phyloP scores from a whole-genome alignment of 1,140 invertebrate genomes.

The Diabrotica virgifera region DNA sequence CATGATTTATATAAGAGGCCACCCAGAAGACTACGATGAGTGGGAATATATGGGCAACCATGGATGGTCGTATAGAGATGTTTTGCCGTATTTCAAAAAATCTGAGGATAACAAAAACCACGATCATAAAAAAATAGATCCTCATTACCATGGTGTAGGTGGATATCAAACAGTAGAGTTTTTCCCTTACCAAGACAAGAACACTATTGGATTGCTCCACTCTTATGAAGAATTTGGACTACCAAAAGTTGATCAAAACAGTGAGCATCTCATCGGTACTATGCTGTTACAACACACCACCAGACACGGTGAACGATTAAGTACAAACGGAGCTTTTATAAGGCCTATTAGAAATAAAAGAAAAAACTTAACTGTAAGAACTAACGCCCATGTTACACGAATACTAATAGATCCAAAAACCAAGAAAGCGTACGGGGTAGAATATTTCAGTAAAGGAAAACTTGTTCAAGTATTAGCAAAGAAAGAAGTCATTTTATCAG shows the following conservation, averaged over 20 bases:
- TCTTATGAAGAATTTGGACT: slow-evolving; percentile 61
- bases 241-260: slow-evolving; percentile 55
- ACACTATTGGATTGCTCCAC: slow-evolving; percentile 54
- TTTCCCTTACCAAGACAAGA: slow-evolving; percentile 59
- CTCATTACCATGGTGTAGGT: slow-evolving; percentile 54
- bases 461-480: slow-evolving; percentile 51
- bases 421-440: slow-evolving; percentile 68
- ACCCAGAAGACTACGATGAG: slow-evolving; percentile 54
- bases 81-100: slow-evolving; percentile 55
- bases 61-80: slow-evolving; percentile 53
- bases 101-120: slow-evolving; percentile 54
- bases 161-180: slow-evolving; percentile 62
- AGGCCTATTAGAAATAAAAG: slow-evolving; percentile 65
- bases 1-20: slow-evolving; percentile 56
- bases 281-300: slow-evolving; percentile 59
- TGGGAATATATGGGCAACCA: slow-evolving; percentile 52
- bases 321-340: slow-evolving; percentile 71
- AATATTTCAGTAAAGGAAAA: slow-evolving; percentile 54
- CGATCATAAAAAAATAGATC: slow-evolving; percentile 46
- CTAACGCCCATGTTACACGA: slow-evolving; percentile 66
- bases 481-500: slow-evolving; percentile 73
- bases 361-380: slow-evolving; percentile 68
- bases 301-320: slow-evolving; percentile 62
- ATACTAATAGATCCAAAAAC: slow-evolving; percentile 68
- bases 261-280: slow-evolving; percentile 56